Evolutionary conservation across 1,140 invertebrate species (phyloP).

Genomic region (Trinorchestia longiramus): DNA sequence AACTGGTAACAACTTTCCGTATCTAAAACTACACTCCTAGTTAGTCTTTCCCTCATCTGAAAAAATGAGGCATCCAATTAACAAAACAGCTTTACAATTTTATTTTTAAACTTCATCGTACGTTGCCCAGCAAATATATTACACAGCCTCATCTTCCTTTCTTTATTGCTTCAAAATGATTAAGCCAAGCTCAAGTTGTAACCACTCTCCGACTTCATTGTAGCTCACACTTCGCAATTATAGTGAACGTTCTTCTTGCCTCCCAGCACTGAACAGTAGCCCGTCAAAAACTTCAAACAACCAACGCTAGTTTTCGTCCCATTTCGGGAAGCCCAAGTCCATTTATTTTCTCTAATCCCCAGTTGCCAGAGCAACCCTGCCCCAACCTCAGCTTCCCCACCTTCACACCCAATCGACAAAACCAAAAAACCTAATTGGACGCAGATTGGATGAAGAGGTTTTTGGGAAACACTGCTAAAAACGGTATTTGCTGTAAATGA

Average conservation of each 20-base stretch:
- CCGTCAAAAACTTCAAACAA: background rate
- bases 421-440: constrained; percentile 47
- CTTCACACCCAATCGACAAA: constrained; percentile 23
- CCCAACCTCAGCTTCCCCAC: background rate
- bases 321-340: background rate
- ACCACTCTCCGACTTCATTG: background rate
- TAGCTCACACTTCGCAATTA: background rate
- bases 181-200: background rate
- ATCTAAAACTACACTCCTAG: background rate
- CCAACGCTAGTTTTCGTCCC: background rate
- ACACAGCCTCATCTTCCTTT: background rate
- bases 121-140: background rate
- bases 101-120: background rate
- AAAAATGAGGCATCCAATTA: background rate
- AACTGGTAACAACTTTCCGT: background rate
- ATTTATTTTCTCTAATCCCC: constrained; percentile 7
- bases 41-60: background rate
- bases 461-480: background rate
- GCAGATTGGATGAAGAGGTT: constrained; percentile 48
- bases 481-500: constrained; percentile 43
- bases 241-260: background rate
- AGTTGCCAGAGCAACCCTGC: background rate
- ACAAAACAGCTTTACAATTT: background rate
- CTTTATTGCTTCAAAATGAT: no score
- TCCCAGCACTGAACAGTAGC: background rate